Evolutionary conservation across 2,888 invertebrate genomes (phyloP), one percentile per base, ranked within the genome.

Genomic region (Drosophila maculinotata): DNA sequence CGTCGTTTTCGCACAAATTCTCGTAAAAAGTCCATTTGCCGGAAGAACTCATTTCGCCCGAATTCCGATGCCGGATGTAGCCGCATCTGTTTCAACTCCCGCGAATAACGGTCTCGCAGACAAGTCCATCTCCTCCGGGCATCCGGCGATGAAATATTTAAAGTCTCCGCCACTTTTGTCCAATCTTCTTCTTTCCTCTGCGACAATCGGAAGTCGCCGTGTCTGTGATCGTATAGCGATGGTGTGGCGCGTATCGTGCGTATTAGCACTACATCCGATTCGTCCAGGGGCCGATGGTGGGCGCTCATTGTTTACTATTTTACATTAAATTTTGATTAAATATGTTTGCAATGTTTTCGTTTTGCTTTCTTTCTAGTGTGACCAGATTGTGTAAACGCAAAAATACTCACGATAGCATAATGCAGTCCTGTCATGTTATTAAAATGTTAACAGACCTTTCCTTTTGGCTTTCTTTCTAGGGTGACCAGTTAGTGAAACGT

Each of bases 71-170:
- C 60, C 2, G 90, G 90, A 67, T 90, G 87, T 35, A 87, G 39
- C 0, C 89, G 88, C 67, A 89, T 73, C 44, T 88, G 87, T 44
- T 91, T 91, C 1, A 92, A 73, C 57, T 92, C 92, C 1, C 91
- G 86, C 0, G 90, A 90, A 64, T 92, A 92, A 7, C 91, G 89
- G 68, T 92, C 92, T 1, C 92, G 82, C 7, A 92, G 66, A 2
- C 90, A 91, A 0, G 91, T 91, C 92, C 92, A 92, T 2, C 91
- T 82, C n/a, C 90, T 84, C 9, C 89, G 79, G 25, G 91, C 90
- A 23, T 75, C 73, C 33, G 67, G 52, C 1, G 79, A 83, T 12
- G 81, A 67, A 70, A 89, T 86, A 3, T 79, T 79, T 4, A 90
- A 53, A 28, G 70, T 58, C n/a, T 79, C 67, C 1, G 90, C 90